Base-by-base conservation (phyloP, 1,140 invertebrate species). In the Stegodyphus dumicola region DNA sequence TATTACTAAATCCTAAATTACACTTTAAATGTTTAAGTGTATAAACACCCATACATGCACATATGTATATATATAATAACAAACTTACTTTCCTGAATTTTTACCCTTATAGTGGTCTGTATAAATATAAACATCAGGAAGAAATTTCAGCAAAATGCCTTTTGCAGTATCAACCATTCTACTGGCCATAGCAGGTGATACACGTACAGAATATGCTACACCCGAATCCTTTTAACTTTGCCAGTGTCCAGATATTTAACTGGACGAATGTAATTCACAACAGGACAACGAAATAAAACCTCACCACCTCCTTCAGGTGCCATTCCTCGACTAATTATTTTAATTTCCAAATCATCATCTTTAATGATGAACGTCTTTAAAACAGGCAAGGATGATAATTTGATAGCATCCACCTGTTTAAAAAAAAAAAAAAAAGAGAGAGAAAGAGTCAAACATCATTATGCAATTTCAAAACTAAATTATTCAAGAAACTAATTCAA, bases 121-220 rank as follows among this genome's bases (percentile, higher is more conserved):
- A 89, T 95, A 94, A 87, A 99, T 96, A 89, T 98, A 99, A 78
- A 99, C 94, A 92, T 99, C 98, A 10, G 97, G 95, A 53, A 99
- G 89, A 90, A 96, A 99, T 70, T 98, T 95, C 3, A 98, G 92
- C 88, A 99, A 93, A 7, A 96, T 93, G 76, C 95, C 95, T 92
- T 99, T 98, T 6, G 98, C 95, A 15, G 95, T 92, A 89, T 99
- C 97, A 15, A 99, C 95, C 87, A 99, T 94, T 89, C 98, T 92
- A 91, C 97, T 98, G 6, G 95, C 94, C 89, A 98, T 94, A 2
- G 94, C 94, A 56, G 98, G 97, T 15, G 98, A 98, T 0, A 99
- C 95, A 88, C 96, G 92, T 49, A 97, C 93, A 15, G 96, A 94
- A 91, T 94, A 98, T 56, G 96, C 95, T 15, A 95, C 93, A 7